These are phyloP conservation scores for Turdus rufiventris DNA, from an alignment of 2,113 vertebrate genomes.

Conservation along the genomic window DNA sequence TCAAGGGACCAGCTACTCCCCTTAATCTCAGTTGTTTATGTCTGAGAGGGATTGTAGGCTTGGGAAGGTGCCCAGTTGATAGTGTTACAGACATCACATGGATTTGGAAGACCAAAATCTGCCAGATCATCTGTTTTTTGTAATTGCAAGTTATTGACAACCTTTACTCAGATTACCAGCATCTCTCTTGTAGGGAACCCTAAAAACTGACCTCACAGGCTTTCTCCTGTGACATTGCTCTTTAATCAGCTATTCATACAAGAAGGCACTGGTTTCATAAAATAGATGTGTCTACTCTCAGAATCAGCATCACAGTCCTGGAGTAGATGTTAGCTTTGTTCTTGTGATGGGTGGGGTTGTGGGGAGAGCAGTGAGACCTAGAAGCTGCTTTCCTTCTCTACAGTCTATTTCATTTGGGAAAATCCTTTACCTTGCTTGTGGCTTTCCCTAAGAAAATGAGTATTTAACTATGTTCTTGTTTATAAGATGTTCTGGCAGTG, in stretches of 20 bases:
- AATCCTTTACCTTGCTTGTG: background rate
- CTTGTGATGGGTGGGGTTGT: too few species aligned
- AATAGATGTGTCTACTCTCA: background rate
- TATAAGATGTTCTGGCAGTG: background rate
- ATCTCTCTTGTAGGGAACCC: background rate
- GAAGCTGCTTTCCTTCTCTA: background rate
- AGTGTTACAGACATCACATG: background rate
- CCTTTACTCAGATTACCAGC: background rate
- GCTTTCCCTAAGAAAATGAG: background rate
- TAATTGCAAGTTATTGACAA: background rate
- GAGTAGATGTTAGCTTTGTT: background rate
- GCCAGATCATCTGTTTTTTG: background rate
- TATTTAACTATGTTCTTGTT: background rate
- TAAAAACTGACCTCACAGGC: background rate
- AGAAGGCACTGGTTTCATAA: background rate
- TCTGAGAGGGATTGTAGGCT: accelerated
- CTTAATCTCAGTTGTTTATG: background rate
- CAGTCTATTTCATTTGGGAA: background rate
- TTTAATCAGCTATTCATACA: background rate
- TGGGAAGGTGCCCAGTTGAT: background rate
- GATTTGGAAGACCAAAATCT: background rate
- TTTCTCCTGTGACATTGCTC: background rate
- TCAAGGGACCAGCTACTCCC: background rate
- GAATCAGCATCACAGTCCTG: background rate
- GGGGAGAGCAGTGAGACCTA: background rate